A percentile compares a stretch with the other conserved stretches of the same genome.
Evolutionary conservation across 2,888 invertebrate genomes (phyloP).

Genomic region (Leptinotarsa juncta): DNA sequence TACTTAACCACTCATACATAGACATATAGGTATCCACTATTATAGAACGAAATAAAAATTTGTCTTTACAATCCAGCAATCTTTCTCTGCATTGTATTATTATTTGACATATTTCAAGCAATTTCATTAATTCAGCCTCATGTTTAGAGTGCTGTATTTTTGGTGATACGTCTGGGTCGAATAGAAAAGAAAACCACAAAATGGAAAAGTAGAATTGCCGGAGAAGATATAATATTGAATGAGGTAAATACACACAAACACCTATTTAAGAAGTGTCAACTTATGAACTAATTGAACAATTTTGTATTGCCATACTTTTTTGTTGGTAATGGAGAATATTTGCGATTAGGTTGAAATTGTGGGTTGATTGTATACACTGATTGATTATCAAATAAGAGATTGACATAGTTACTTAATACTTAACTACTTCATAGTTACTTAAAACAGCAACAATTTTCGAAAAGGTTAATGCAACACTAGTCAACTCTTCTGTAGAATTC

Average conservation of each 20-base stretch:
- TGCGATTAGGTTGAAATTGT: background rate
- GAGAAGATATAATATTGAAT: background rate
- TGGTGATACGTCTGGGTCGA: background rate
- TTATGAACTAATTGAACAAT: constrained; percentile 7
- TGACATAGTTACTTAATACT: background rate
- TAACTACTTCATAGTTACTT: background rate
- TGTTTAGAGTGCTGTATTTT: background rate
- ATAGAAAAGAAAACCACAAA: background rate
- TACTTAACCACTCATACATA: background rate
- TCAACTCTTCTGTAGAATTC: background rate
- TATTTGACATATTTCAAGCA: background rate
- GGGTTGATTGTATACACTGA: constrained; percentile 12
- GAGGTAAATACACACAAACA: background rate
- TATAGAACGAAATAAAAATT: background rate
- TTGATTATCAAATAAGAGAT: constrained; percentile 1
- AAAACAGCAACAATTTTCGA: background rate
- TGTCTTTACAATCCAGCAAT: background rate
- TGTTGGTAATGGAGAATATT: background rate
- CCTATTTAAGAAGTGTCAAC: constrained; percentile 15
- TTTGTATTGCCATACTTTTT: background rate
- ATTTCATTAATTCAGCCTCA: background rate
- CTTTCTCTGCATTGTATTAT: background rate
- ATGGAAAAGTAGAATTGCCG: constrained; percentile 3
- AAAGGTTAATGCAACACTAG: background rate
- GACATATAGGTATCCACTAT: background rate